These are phyloP conservation scores for Sinodicranocentrus sp. DNA, from an alignment of 2,888 invertebrate species.

Conservation along the genomic window DNA sequence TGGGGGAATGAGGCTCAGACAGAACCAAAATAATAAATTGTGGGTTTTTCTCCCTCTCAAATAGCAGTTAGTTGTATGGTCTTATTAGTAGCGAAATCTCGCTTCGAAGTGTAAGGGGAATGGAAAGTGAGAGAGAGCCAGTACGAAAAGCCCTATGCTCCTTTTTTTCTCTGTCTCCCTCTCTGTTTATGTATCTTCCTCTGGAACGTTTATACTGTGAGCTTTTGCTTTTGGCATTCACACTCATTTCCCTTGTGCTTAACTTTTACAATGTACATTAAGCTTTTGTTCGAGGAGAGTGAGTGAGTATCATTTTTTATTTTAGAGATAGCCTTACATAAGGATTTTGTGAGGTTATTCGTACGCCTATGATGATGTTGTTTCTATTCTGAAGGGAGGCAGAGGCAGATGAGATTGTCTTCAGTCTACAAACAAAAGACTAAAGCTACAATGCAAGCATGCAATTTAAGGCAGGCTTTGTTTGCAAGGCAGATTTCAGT, in stretches of 20 bases:
- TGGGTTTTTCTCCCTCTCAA: slow-evolving; percentile 71
- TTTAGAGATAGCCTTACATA: slow-evolving; percentile 2
- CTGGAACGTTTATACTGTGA: slow-evolving; percentile 14
- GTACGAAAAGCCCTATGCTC: neutral
- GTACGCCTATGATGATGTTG: slow-evolving; percentile 33
- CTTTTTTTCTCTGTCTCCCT: slow-evolving; percentile 14
- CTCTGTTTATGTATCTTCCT: slow-evolving; percentile 5
- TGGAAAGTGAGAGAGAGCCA: neutral
- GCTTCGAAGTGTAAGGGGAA: neutral
- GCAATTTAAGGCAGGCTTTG: slow-evolving; percentile 1
- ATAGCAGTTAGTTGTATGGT: slow-evolving; percentile 62
- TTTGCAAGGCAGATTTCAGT: slow-evolving; percentile 50
- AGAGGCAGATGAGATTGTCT: slow-evolving; percentile 35
- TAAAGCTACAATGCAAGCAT: neutral
- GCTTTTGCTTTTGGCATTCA: slow-evolving; percentile 63
- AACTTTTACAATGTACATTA: slow-evolving; percentile 58
- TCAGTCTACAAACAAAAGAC: neutral
- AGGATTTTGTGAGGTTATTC: slow-evolving; percentile 36
- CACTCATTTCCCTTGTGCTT: slow-evolving; percentile 63
- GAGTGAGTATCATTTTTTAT: slow-evolving; percentile 49
- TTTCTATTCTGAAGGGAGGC: slow-evolving; percentile 15
- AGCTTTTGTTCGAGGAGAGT: slow-evolving; percentile 40
- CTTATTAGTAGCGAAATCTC: slow-evolving; percentile 52
- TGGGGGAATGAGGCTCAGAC: slow-evolving; percentile 69
- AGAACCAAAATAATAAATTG: slow-evolving; percentile 74